phyloP scores from a whole-genome alignment of 2,113 vertebrate genomes.

The Willisornis vidua region DNA sequence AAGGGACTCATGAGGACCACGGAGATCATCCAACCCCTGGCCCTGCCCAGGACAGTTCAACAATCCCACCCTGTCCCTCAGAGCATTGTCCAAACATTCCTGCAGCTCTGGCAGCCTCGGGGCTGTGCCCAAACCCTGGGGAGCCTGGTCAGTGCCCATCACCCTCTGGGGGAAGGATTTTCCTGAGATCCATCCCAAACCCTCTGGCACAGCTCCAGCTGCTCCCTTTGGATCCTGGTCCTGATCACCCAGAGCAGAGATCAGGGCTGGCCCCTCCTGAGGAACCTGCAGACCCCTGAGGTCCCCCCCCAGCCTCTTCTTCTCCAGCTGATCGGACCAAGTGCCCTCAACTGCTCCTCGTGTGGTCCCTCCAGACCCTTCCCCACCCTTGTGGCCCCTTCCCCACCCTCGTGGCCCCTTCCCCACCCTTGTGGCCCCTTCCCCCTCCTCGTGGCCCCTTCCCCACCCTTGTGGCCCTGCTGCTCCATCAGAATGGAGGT shows the following conservation, averaged over 20 bases:
- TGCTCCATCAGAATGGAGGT: neutral
- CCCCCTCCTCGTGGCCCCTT: neutral
- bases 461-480: neutral
- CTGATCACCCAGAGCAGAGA: neutral
- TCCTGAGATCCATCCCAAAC: rapidly evolving
- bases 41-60: neutral
- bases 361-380: no score
- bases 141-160: neutral
- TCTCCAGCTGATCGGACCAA: neutral
- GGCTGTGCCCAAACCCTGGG: neutral
- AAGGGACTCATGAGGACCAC: neutral
- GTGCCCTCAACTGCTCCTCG: neutral
- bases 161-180: neutral
- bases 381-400: neutral
- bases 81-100: rapidly evolving
- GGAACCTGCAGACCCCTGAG: neutral
- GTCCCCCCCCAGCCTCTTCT: neutral
- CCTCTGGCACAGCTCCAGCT: neutral
- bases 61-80: neutral
- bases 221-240: neutral
- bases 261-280: neutral
- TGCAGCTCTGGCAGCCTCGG: neutral
- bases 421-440: neutral
- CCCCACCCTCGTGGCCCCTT: neutral
- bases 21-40: rapidly evolving